Percentiles rank a stretch among this genome's conserved stretches.
Conservation (phyloP, 2,888 invertebrate species). For the Salticus scenicus region DNA sequence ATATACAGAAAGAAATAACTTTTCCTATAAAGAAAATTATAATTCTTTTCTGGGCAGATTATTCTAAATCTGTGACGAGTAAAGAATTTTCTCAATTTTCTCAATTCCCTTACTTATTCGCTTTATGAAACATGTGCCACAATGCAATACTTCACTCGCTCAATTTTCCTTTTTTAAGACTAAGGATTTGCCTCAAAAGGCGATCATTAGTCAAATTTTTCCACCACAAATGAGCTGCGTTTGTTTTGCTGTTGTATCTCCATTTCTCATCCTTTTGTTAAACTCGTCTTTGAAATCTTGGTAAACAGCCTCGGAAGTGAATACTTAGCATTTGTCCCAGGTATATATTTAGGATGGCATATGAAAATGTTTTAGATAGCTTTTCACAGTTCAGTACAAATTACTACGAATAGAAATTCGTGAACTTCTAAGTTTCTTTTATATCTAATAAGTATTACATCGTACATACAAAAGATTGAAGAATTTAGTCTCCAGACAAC, state of each 20-base stretch:
- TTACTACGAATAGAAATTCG: neutral
- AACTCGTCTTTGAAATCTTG: slow-evolving; percentile 2
- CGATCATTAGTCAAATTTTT: slow-evolving; percentile 57
- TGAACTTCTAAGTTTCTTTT: too few species aligned
- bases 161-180: slow-evolving; percentile 24
- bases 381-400: neutral
- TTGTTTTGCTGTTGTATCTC: slow-evolving; percentile 18
- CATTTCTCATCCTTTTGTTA: slow-evolving; percentile 25
- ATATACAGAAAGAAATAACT: too few species aligned
- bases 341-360: neutral
- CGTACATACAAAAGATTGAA: neutral
- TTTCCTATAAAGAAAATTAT: too few species aligned
- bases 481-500: neutral
- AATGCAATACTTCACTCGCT: slow-evolving; percentile 27
- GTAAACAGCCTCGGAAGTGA: slow-evolving; percentile 54
- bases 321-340: slow-evolving; percentile 29
- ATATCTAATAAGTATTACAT: neutral
- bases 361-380: neutral
- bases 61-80: too few species aligned
- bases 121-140: slow-evolving; percentile 20
- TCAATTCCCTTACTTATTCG: too few species aligned
- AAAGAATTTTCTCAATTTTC: too few species aligned
- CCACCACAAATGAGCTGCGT: slow-evolving; percentile 17
- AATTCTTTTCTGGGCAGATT: too few species aligned
- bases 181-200: slow-evolving; percentile 15